phyloP scores from a whole-genome alignment of 2,888 invertebrate species.

The Orchesellides sinensis region DNA sequence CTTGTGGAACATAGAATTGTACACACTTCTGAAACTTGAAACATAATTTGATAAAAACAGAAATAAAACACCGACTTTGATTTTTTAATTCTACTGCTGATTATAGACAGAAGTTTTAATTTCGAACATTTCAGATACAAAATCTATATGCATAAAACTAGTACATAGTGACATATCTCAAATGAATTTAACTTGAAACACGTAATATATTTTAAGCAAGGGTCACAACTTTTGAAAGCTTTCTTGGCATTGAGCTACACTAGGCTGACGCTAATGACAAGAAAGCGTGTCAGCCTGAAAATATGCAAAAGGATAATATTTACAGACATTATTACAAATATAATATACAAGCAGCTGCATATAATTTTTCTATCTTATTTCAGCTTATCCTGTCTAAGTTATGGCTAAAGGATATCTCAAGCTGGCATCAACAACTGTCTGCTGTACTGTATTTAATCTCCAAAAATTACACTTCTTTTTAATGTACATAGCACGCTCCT shows the following conservation, averaged over 20 bases:
- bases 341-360: slow-evolving; percentile 18
- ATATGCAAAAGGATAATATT: background rate
- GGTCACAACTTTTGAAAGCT: slow-evolving; percentile 2
- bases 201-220: no score
- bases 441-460: slow-evolving; percentile 3
- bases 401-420: slow-evolving; percentile 7
- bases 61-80: no score
- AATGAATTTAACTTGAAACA: no score
- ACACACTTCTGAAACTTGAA: no score
- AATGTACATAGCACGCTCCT: slow-evolving; percentile 29
- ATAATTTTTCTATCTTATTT: slow-evolving; percentile 20
- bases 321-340: slow-evolving; percentile 18
- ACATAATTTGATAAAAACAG: no score
- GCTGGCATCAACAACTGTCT: slow-evolving; percentile 51
- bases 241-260: slow-evolving; percentile 38
- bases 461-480: slow-evolving; percentile 4
- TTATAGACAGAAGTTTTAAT: no score
- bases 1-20: no score
- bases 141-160: no score
- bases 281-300: slow-evolving; percentile 46
- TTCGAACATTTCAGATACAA: no score
- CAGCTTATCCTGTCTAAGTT: slow-evolving; percentile 44
- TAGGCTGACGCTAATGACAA: slow-evolving; percentile 43
- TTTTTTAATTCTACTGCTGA: no score
- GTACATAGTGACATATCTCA: no score